Conservation (phyloP, 2,797 vertebrate species). For the Neostethus bicornis region DNA sequence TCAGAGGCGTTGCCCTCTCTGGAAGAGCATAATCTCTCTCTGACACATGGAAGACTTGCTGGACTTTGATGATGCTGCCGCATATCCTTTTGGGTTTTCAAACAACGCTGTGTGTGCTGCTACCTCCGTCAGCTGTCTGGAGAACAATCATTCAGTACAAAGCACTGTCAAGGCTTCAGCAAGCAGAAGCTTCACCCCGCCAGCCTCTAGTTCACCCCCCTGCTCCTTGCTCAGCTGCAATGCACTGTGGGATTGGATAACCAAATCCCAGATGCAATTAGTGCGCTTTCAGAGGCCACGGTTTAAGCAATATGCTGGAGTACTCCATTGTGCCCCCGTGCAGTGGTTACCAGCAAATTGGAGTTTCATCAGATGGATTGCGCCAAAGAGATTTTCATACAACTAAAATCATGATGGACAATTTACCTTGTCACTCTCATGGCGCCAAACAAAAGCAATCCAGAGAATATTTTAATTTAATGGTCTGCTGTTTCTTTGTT, state of each 20-base stretch:
- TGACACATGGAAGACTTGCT: slow-evolving; percentile 83
- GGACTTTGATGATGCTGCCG: slow-evolving; percentile 85
- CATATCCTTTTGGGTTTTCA: slow-evolving; percentile 84
- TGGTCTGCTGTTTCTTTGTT: slow-evolving; percentile 67
- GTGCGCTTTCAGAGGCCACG: slow-evolving; percentile 78
- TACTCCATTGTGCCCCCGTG: slow-evolving; percentile 64
- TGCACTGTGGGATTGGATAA: slow-evolving; percentile 80
- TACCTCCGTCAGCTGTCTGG: slow-evolving; percentile 84
- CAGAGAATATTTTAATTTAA: slow-evolving; percentile 67
- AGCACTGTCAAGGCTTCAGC: slow-evolving; percentile 84
- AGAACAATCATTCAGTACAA: slow-evolving; percentile 86
- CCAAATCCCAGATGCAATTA: slow-evolving; percentile 84
- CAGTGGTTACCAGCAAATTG: slow-evolving; percentile 65
- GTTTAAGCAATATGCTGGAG: slow-evolving; percentile 76
- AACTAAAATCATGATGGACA: slow-evolving; percentile 62
- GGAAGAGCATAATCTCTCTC: slow-evolving; percentile 80
- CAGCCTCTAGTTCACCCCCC: slow-evolving; percentile 78
- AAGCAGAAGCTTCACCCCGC: slow-evolving; percentile 77
- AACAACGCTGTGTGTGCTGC: slow-evolving; percentile 73
- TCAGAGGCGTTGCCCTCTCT: slow-evolving; percentile 82
- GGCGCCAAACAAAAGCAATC: slow-evolving; percentile 61
- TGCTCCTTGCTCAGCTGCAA: slow-evolving; percentile 70
- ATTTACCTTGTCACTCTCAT: slow-evolving; percentile 63
- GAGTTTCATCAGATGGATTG: slow-evolving; percentile 66
- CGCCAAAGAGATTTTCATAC: slow-evolving; percentile 64